phyloP scores from a whole-genome alignment of 2,113 vertebrate genomes.

The Garra rufa region DNA sequence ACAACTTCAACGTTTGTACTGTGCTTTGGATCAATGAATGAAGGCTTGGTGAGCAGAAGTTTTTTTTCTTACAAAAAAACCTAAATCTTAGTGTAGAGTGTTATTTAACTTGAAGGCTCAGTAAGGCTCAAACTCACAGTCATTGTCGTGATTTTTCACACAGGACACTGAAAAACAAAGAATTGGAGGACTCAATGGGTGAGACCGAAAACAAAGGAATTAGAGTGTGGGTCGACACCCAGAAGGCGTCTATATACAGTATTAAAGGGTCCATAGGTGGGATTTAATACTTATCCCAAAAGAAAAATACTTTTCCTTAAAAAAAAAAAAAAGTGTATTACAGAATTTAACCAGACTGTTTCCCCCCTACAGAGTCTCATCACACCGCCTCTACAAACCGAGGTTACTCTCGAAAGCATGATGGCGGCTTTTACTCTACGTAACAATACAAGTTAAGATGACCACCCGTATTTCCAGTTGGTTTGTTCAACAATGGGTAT shows the following conservation, averaged over 20 bases:
- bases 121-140: not conserved
- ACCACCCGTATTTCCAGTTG: too few relatives aligned
- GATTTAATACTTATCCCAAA: not conserved
- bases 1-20: too few relatives aligned
- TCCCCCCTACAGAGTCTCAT: slow-evolving; percentile 65
- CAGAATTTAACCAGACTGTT: not conserved
- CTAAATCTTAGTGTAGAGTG: too few relatives aligned
- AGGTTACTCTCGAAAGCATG: slow-evolving; percentile 75
- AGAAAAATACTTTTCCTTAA: not conserved
- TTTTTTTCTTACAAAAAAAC: too few relatives aligned
- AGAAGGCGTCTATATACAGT: slow-evolving; percentile 79
- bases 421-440: slow-evolving; percentile 75
- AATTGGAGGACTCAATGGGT: slow-evolving; percentile 9
- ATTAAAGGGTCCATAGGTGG: slow-evolving; percentile 78
- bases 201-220: slow-evolving; percentile 53
- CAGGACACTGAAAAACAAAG: slow-evolving; percentile 3
- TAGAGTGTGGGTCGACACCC: slow-evolving; percentile 75
- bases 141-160: not conserved
- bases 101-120: not conserved
- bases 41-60: too few relatives aligned
- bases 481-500: not conserved
- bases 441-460: not conserved
- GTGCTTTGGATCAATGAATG: too few relatives aligned
- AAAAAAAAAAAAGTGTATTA: not conserved
- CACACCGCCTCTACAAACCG: slow-evolving; percentile 72